Evolutionary conservation across 2,797 vertebrate genomes (phyloP).

Genomic region (Podargus strigoides): DNA sequence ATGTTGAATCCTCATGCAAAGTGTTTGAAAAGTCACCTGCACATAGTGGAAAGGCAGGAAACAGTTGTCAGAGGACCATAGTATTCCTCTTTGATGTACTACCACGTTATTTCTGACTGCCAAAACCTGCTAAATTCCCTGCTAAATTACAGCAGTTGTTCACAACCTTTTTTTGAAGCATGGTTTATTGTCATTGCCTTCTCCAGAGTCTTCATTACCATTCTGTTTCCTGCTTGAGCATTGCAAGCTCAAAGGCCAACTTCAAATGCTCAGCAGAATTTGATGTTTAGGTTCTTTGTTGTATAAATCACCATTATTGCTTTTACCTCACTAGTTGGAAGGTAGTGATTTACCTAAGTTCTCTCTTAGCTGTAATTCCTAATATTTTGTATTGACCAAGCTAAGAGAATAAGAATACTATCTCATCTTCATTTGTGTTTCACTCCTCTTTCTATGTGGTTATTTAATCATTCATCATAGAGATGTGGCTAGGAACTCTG

Average conservation of each 20-base stretch:
- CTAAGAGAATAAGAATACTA: neutral
- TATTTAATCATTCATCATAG: neutral
- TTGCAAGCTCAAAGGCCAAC: neutral
- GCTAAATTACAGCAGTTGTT: neutral
- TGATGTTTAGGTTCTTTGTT: neutral
- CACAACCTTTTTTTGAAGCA: neutral
- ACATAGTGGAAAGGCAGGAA: neutral
- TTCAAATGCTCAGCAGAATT: neutral
- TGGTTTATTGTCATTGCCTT: neutral
- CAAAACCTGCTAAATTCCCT: neutral
- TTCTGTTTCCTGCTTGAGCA: neutral
- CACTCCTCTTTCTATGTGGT: rapidly evolving
- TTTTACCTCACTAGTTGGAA: neutral
- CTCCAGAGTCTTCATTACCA: neutral
- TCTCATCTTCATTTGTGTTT: neutral
- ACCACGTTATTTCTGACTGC: neutral
- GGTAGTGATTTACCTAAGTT: neutral
- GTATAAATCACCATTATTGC: neutral
- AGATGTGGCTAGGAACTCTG: neutral
- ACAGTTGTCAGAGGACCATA: neutral
- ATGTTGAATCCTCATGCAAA: neutral
- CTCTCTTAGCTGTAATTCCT: neutral
- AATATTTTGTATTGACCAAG: neutral
- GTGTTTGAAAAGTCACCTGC: neutral
- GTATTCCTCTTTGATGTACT: neutral